These are phyloP conservation scores for Tamandua tetradactyla DNA, from an alignment of 2,797 vertebrate genomes.

Conservation along the genomic window DNA sequence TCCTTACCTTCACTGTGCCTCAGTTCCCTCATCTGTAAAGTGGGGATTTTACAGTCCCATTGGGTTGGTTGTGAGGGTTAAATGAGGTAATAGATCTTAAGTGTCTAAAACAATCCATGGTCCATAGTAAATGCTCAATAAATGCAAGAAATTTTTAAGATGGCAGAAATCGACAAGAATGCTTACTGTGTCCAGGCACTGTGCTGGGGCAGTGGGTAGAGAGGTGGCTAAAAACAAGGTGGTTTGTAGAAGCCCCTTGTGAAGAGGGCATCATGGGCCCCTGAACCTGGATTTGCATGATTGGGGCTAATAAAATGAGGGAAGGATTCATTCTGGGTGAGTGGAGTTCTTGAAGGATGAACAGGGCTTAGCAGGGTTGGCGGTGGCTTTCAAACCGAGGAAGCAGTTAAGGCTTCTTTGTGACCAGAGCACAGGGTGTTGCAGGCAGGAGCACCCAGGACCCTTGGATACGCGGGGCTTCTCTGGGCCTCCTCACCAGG, in stretches of 20 bases:
- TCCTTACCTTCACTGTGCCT: background rate
- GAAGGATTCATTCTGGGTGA: background rate
- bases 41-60: background rate
- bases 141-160: background rate
- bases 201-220: background rate
- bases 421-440: background rate
- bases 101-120: background rate
- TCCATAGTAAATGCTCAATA: background rate
- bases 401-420: background rate
- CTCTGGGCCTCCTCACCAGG: background rate
- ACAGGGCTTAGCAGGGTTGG: background rate
- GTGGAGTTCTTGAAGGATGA: background rate
- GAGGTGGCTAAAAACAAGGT: background rate
- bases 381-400: background rate
- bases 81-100: background rate
- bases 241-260: background rate
- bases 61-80: background rate
- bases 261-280: background rate
- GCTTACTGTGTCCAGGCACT: background rate
- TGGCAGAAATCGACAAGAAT: background rate
- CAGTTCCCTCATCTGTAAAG: conserved; percentile 7
- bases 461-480: background rate
- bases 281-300: background rate
- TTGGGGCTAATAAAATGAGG: background rate
- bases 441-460: background rate